These are phyloP conservation scores for Luehdorfia chinensis DNA, from an alignment of 1,140 invertebrate species.

Conservation along the genomic window DNA sequence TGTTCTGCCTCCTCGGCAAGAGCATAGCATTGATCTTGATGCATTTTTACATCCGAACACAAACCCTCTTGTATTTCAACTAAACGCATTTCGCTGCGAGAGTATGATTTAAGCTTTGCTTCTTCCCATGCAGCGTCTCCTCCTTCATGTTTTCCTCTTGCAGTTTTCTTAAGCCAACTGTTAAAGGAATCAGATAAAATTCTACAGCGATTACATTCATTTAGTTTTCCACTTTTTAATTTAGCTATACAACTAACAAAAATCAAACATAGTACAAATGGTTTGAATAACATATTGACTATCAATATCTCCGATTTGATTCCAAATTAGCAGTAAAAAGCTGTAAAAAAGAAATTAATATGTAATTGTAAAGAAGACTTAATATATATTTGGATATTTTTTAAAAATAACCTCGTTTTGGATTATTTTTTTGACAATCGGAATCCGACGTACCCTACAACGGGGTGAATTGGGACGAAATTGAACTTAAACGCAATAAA, in stretches of 20 bases:
- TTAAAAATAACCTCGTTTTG: too few relatives aligned
- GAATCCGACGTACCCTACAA: too few relatives aligned
- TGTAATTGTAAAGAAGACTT: too few relatives aligned
- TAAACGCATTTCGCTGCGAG: constrained; percentile 92
- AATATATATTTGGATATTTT: too few relatives aligned
- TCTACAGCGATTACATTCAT: constrained; percentile 56
- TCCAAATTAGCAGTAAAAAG: not conserved
- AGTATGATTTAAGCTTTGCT: constrained; percentile 91
- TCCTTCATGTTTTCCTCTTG: constrained; percentile 95
- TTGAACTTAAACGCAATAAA: too few relatives aligned
- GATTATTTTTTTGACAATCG: too few relatives aligned
- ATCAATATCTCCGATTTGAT: not conserved
- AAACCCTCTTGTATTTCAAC: constrained; percentile 95
- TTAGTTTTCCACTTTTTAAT: constrained; percentile 1
- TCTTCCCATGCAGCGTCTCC: constrained; percentile 99
- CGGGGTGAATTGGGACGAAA: too few relatives aligned
- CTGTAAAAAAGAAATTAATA: too few relatives aligned
- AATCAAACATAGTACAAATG: not conserved
- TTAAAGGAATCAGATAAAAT: constrained; percentile 55
- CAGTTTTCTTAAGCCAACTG: constrained; percentile 85
- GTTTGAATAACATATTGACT: not conserved
- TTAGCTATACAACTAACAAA: not conserved
- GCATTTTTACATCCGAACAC: constrained; percentile 78
- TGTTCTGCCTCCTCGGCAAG: constrained; percentile 91
- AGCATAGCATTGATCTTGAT: constrained; percentile 89